Conservation (phyloP, 2,797 vertebrate species). For the Taeniopygia guttata region DNA sequence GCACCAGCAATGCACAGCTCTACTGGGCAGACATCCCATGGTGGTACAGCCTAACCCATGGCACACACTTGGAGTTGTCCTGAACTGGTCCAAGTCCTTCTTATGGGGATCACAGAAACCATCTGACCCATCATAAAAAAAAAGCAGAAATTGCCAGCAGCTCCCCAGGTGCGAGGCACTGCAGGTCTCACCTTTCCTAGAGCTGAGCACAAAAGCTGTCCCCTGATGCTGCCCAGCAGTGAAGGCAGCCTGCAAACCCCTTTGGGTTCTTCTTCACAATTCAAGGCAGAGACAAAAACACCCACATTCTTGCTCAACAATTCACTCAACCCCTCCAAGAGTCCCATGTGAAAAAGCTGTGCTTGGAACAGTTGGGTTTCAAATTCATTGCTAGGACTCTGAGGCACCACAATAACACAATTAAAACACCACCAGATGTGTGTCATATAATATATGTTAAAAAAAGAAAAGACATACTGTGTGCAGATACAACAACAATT, state of each 20-base stretch:
- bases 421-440: conserved; percentile 55
- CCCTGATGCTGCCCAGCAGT: fast-evolving
- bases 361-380: not conserved
- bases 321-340: not conserved
- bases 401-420: conserved; percentile 54
- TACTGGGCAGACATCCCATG: not conserved
- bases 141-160: not conserved
- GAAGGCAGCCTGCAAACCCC: not conserved
- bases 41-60: not conserved
- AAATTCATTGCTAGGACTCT: conserved; percentile 36
- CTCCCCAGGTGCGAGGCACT: not conserved
- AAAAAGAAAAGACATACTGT: conserved; percentile 54
- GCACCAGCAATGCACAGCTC: not conserved
- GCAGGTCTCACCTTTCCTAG: not conserved
- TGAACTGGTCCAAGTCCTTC: not conserved
- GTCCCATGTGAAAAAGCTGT: not conserved
- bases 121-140: fast-evolving
- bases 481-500: conserved; percentile 65
- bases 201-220: not conserved
- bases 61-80: not conserved
- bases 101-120: not conserved
- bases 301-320: not conserved
- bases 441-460: conserved; percentile 44
- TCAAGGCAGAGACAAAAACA: not conserved
- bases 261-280: not conserved